phyloP scores from a whole-genome alignment of 2,797 vertebrate species.

The Myioborus miniatus region DNA sequence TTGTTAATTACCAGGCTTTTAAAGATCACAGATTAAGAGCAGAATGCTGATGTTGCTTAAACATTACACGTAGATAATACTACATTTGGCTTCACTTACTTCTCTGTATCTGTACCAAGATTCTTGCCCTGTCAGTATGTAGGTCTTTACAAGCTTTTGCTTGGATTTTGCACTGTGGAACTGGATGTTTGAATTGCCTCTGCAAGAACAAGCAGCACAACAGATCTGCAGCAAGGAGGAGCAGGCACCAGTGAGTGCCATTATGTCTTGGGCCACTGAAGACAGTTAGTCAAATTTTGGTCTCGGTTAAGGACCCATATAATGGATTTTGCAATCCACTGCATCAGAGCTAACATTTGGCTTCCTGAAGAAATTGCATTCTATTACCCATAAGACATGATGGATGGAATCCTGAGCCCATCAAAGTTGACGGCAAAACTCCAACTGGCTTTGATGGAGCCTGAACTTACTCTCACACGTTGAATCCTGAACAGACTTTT shows the following conservation, averaged over 20 bases:
- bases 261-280: background rate
- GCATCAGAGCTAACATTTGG: background rate
- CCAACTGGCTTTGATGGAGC: background rate
- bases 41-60: background rate
- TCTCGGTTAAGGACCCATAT: background rate
- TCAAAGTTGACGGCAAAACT: background rate
- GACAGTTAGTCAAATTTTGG: background rate
- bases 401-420: background rate
- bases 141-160: background rate
- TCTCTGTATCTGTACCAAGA: background rate
- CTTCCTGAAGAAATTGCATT: background rate
- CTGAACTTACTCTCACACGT: background rate
- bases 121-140: background rate
- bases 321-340: background rate
- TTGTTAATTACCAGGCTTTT: background rate
- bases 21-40: background rate
- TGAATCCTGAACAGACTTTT: background rate
- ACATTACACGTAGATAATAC: rapidly evolving
- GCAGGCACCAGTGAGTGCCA: background rate
- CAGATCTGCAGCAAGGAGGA: background rate
- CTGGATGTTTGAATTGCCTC: background rate
- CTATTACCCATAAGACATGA: background rate
- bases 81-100: background rate
- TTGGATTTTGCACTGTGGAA: background rate
- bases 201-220: background rate